phyloP scores from a whole-genome alignment of 2,797 vertebrate genomes.

The Artibeus jamaicensis region DNA sequence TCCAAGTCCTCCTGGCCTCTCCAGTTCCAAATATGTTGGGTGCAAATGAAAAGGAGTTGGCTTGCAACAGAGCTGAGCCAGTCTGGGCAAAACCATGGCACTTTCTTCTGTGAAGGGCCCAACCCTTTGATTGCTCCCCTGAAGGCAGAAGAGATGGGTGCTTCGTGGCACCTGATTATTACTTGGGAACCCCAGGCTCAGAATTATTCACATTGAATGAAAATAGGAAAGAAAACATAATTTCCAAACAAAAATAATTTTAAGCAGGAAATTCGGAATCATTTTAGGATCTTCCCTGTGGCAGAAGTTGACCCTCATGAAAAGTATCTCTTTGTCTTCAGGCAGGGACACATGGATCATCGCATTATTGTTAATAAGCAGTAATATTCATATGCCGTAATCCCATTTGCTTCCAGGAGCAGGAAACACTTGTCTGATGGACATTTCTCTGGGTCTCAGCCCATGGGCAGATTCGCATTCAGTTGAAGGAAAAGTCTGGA shows the following conservation, averaged over 20 bases:
- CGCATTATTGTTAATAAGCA: neutral
- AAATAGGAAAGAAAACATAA: neutral
- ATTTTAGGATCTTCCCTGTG: neutral
- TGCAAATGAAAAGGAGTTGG: neutral
- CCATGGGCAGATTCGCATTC: neutral
- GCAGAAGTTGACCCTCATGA: neutral
- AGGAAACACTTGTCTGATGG: neutral
- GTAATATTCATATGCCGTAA: neutral
- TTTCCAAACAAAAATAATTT: neutral
- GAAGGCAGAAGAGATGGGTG: neutral
- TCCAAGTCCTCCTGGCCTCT: neutral
- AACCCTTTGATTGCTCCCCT: neutral
- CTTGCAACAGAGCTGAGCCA: neutral
- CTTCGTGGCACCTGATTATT: neutral
- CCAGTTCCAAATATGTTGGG: neutral
- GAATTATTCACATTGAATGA: neutral
- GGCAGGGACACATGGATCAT: neutral
- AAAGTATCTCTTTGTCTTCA: neutral
- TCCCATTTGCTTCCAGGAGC: neutral
- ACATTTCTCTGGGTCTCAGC: neutral
- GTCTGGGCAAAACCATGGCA: neutral
- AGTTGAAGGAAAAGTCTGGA: neutral
- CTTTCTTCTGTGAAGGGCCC: neutral
- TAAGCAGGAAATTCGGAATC: neutral
- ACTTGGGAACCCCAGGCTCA: neutral